phyloP scores from a whole-genome alignment of 2,113 vertebrate genomes.

The Peromyscus polionotus region DNA sequence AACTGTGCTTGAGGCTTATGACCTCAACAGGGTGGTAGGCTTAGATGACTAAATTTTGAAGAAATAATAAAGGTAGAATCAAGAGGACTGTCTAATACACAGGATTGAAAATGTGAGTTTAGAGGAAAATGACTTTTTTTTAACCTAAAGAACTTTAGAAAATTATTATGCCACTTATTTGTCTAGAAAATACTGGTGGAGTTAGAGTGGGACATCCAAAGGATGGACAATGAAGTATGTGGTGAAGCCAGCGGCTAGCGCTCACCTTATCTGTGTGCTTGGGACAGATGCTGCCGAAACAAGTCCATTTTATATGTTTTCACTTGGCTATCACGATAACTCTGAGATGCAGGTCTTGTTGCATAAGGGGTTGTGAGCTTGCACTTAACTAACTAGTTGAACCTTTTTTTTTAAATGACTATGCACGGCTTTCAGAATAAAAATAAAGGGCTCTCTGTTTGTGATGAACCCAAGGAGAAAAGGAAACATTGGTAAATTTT shows the following conservation, averaged over 20 bases:
- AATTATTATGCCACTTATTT: neutral
- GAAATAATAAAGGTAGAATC: neutral
- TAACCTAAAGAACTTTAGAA: neutral
- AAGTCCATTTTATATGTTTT: neutral
- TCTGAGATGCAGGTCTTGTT: neutral
- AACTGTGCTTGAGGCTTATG: neutral
- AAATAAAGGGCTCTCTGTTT: neutral
- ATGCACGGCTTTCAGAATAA: neutral
- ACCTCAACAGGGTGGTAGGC: neutral
- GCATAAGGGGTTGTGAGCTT: neutral
- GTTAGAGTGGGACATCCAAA: neutral
- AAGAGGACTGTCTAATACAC: neutral
- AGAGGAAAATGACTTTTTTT: neutral
- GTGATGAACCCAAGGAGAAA: neutral
- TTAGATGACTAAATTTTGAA: neutral
- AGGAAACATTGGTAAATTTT: neutral
- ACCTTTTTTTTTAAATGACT: slow-evolving; percentile 25
- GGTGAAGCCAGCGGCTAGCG: neutral
- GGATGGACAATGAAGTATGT: neutral
- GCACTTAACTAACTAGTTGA: neutral
- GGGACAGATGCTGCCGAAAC: neutral
- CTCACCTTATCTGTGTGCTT: neutral
- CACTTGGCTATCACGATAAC: neutral
- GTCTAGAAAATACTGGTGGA: neutral
- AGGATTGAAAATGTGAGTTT: neutral